A percentile compares a stretch with the other conserved stretches of the same genome.
Conservation (phyloP, 37 sponge, comb jelly and placozoan genomes). For the Ianthella basta region DNA sequence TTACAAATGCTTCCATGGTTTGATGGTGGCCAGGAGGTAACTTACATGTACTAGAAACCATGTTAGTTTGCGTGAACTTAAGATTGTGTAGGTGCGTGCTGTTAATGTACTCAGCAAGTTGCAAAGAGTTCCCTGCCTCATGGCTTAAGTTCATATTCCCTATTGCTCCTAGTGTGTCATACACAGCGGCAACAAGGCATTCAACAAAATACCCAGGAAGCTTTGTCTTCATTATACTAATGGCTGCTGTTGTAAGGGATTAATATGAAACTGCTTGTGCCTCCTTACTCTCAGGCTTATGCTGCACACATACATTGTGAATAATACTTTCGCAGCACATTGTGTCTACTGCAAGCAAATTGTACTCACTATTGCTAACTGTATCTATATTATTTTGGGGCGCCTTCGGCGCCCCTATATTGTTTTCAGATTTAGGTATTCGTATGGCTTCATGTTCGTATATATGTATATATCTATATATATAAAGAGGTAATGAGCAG, state of each 20-base stretch:
- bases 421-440: too few species aligned
- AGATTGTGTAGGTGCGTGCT: background rate
- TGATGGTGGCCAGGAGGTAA: constrained; percentile 39
- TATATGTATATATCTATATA: too few species aligned
- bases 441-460: too few species aligned
- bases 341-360: too few species aligned
- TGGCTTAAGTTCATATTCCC: background rate
- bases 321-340: too few species aligned
- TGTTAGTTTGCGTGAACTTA: background rate
- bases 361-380: too few species aligned
- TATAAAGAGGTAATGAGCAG: too few species aligned
- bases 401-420: too few species aligned
- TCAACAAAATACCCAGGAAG: constrained; percentile 32
- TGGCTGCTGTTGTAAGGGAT: background rate
- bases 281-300: too few species aligned
- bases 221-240: constrained; percentile 4
- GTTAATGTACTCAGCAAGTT: constrained; percentile 25
- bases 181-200: constrained; percentile 33
- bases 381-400: too few species aligned
- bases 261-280: too few species aligned
- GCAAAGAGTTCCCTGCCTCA: constrained; percentile 30
- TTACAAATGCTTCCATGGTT: constrained; percentile 7
- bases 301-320: too few species aligned
- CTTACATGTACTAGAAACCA: background rate
- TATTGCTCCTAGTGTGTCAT: constrained; percentile 17